Percentiles rank a stretch among this genome's conserved stretches.
These are phyloP conservation scores for Brevimyrus niger DNA, from an alignment of 2,113 vertebrate genomes.

Conservation along the genomic window DNA sequence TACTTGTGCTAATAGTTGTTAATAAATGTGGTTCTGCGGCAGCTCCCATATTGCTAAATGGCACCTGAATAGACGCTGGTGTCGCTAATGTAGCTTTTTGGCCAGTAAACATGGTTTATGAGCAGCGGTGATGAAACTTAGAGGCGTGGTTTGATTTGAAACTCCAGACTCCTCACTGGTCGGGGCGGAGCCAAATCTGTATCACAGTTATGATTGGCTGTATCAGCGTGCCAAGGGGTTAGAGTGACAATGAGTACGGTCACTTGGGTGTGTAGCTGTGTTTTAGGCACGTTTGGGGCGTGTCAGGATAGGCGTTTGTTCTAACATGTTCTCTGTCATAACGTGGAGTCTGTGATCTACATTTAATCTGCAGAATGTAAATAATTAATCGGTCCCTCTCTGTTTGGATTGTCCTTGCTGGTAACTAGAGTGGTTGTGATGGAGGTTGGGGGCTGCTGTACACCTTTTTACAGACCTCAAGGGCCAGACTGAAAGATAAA, in stretches of 20 bases:
- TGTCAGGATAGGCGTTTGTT: not conserved
- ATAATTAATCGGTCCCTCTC: slow-evolving; percentile 53
- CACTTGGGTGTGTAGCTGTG: not conserved
- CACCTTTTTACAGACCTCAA: not conserved
- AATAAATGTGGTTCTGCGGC: not conserved
- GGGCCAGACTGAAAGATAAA: not conserved
- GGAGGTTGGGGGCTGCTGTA: not conserved
- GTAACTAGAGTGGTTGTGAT: slow-evolving; percentile 28
- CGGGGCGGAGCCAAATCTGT: not conserved
- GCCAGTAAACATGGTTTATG: not conserved
- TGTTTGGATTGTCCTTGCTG: slow-evolving; percentile 44
- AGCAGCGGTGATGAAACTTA: not conserved
- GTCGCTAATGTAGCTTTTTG: not conserved
- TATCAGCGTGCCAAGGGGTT: not conserved
- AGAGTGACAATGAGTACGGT: not conserved
- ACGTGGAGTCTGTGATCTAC: slow-evolving; percentile 36
- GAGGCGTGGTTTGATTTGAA: not conserved
- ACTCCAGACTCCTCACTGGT: not conserved
- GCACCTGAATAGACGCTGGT: not conserved
- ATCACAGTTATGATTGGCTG: not conserved
- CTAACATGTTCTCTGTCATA: not conserved
- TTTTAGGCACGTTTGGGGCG: not conserved
- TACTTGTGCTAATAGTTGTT: not conserved
- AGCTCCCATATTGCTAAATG: not conserved
- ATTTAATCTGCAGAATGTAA: slow-evolving; percentile 59